Base-by-base conservation (phyloP, 2,113 vertebrate species). In the Percina caprodes region DNA sequence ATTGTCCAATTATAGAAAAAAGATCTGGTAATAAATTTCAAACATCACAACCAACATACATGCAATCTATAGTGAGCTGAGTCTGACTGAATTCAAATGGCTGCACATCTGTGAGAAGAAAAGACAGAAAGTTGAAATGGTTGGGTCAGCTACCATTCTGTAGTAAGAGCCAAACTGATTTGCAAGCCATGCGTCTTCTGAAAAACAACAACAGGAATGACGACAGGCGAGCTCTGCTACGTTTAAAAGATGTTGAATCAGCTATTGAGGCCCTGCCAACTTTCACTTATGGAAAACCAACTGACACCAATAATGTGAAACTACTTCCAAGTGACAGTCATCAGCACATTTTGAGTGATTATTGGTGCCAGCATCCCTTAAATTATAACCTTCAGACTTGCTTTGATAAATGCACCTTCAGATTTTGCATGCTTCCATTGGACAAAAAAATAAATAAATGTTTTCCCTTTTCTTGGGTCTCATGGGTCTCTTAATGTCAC, bases 201-300 rank as follows among this genome's bases (percentile, higher is more conserved):
- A 51, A 65, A 73, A 82, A 69, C 61, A 30, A 3, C 75, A 78
- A 78, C 60, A 68, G 42, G 66, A 21, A 61, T 33, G 80, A 84
- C 65, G 79, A 84, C 18, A 49, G n/a, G 39, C 18, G 7, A 8
- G 56, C 45, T 68, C 42, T 12, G 23, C 69, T 30, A 19, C 30
- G 54, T 42, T 74, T 69, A 66, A 69, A 82, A 83, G 70, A 78
- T 46, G 76, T 72, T 26, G 69, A 87, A 78, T 85, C 74, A 78
- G 80, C 72, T 14, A 18, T 49, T 35, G 15, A 49, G 30, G 6
- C 55, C 10, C 76, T 51, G 72, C 79, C 58, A 79, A 77, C 60
- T 60, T 65, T 63, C 18, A 69, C 67, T 35, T 51, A 49, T 52
- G 19, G 49, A 74, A 81, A 84, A 77, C 6, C 23, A 46, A 79